phyloP scores from a whole-genome alignment of 2,113 vertebrate species.

The Phyllostomus discolor region DNA sequence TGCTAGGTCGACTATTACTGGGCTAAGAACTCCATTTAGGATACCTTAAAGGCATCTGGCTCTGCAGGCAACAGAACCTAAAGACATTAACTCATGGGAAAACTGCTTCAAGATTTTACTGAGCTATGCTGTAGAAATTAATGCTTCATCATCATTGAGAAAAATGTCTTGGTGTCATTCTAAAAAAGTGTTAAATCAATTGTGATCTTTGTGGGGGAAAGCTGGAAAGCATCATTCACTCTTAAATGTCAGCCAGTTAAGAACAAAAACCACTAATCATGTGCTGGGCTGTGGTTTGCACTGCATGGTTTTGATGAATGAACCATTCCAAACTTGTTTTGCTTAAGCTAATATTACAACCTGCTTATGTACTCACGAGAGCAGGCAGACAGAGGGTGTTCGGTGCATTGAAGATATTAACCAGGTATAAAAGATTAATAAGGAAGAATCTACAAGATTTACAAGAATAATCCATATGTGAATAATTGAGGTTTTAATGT shows the following conservation, averaged over 20 bases:
- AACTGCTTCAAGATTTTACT: not conserved
- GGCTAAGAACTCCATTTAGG: not conserved
- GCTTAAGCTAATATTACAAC: not conserved
- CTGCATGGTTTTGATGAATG: not conserved
- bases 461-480: not conserved
- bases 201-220: not conserved
- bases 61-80: not conserved
- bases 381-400: not conserved
- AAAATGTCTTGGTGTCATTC: constrained; percentile 14
- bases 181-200: not conserved
- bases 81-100: not conserved
- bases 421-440: not conserved
- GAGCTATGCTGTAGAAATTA: not conserved
- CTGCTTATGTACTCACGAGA: not conserved
- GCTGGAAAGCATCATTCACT: not conserved
- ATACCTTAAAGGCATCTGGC: not conserved
- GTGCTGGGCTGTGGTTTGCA: not conserved
- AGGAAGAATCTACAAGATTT: not conserved
- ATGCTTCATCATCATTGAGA: constrained; percentile 1
- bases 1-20: not conserved
- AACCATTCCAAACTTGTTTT: not conserved
- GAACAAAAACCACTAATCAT: not conserved
- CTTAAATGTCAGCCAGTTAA: not conserved
- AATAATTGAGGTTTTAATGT: not conserved
- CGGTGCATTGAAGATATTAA: not conserved